A percentile compares a stretch with the other conserved stretches of the same genome.
These are phyloP conservation scores for Melinaea menophilus DNA, from an alignment of 2,888 invertebrate species.

Conservation along the genomic window DNA sequence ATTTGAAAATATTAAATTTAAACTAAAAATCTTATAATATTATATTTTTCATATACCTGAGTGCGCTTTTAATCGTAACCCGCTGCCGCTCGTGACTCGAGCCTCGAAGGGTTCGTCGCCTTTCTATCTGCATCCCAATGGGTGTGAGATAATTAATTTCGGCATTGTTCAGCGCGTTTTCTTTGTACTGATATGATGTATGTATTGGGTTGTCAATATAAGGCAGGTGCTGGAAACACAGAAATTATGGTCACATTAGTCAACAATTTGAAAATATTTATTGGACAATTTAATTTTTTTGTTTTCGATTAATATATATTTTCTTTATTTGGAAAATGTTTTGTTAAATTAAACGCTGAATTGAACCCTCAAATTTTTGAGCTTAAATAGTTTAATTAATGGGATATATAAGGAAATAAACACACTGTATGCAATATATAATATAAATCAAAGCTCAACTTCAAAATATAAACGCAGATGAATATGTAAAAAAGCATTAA, in stretches of 20 bases:
- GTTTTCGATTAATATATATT: not conserved
- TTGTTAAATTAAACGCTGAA: not conserved
- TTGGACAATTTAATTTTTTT: not conserved
- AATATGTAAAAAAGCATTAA: not conserved
- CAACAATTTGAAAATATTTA: constrained; percentile 5
- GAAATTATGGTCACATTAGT: constrained; percentile 7
- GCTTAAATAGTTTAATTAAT: too few species aligned
- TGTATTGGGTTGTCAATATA: constrained; percentile 10
- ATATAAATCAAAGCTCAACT: too few species aligned
- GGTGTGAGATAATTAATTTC: constrained; percentile 56
- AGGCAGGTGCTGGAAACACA: constrained; percentile 2
- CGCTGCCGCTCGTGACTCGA: not conserved
- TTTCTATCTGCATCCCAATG: constrained; percentile 39
- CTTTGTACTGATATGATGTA: constrained; percentile 35
- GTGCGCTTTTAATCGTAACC: not conserved
- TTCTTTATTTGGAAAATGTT: not conserved
- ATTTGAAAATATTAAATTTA: too few species aligned
- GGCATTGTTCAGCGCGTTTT: constrained; percentile 44
- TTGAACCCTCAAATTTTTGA: too few species aligned
- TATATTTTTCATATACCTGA: not conserved
- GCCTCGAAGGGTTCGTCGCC: constrained; percentile 15
- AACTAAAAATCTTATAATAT: not conserved
- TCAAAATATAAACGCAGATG: too few species aligned
- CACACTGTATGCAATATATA: too few species aligned
- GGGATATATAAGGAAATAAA: too few species aligned